These are phyloP conservation scores for Eilema depressum DNA, from an alignment of 2,888 invertebrate species.

Conservation along the genomic window DNA sequence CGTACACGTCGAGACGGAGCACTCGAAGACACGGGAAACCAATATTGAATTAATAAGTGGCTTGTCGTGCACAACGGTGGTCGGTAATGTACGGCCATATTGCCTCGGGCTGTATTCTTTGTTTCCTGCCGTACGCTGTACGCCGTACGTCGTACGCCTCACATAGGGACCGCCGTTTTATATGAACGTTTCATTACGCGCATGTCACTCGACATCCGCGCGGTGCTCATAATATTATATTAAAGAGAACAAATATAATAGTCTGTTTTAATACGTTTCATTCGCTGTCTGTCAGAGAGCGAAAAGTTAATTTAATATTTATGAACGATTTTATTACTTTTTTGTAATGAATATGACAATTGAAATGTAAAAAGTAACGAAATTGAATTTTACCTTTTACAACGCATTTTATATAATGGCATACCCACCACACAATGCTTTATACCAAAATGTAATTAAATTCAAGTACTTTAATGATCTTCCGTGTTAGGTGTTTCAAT, in stretches of 20 bases:
- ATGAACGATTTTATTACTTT: background rate
- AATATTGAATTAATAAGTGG: conserved; percentile 6
- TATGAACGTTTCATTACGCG: conserved; percentile 1
- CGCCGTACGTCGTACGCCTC: background rate
- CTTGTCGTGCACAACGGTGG: conserved; percentile 6
- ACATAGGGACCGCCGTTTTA: background rate
- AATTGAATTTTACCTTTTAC: too few species aligned
- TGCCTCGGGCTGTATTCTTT: background rate
- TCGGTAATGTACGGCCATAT: background rate
- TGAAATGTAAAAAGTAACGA: too few species aligned
- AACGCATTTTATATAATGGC: too few species aligned
- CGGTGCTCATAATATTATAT: background rate
- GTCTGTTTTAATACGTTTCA: background rate
- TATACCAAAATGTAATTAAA: too few species aligned
- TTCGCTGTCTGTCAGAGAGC: background rate
- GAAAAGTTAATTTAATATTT: conserved; percentile 7
- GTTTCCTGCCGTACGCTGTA: background rate
- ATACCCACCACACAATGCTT: too few species aligned
- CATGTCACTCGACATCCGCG: background rate
- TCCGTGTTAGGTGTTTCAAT: too few species aligned
- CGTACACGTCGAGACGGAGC: background rate
- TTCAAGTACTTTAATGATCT: too few species aligned
- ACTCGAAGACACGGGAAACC: background rate
- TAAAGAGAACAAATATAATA: background rate
- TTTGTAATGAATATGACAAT: background rate